Percentiles rank a stretch among this genome's conserved stretches.
phyloP scores from a whole-genome alignment of 2,797 vertebrate genomes.

The Scyliorhinus canicula region DNA sequence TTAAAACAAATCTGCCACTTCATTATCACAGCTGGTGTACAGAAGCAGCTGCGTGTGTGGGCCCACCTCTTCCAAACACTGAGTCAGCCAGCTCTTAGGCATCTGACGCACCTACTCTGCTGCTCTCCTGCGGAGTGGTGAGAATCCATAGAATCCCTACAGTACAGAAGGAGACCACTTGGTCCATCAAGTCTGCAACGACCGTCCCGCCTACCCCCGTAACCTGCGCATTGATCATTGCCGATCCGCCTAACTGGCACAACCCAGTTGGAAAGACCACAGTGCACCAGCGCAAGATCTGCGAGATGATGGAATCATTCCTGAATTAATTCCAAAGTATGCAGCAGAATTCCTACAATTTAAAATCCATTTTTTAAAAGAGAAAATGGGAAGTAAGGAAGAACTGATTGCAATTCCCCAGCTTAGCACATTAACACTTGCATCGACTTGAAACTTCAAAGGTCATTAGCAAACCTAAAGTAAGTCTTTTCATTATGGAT shows the following conservation, averaged over 20 bases:
- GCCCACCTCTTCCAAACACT: too few relatives aligned
- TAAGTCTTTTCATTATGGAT: not conserved
- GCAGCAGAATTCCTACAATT: not conserved
- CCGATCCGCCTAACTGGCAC: too few relatives aligned
- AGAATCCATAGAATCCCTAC: too few relatives aligned
- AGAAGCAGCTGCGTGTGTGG: not conserved
- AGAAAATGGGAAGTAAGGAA: not conserved
- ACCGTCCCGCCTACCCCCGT: too few relatives aligned
- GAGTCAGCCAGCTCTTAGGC: too few relatives aligned
- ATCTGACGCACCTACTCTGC: not conserved
- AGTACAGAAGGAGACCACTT: too few relatives aligned
- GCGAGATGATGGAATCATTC: not conserved
- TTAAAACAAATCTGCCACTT: not conserved
- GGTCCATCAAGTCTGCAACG: too few relatives aligned
- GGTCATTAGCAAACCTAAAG: not conserved
- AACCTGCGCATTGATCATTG: too few relatives aligned
- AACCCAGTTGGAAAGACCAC: too few relatives aligned
- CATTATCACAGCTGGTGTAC: not conserved
- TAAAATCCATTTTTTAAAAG: not conserved
- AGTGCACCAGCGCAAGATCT: not conserved
- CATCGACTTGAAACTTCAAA: not conserved
- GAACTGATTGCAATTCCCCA: not conserved
- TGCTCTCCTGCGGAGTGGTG: not conserved
- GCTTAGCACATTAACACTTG: not conserved
- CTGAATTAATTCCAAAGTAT: not conserved